Evolutionary conservation across 2,113 vertebrate genomes (phyloP), one percentile per base, ranked within the genome.

Genomic region (Xenopus laevis): DNA sequence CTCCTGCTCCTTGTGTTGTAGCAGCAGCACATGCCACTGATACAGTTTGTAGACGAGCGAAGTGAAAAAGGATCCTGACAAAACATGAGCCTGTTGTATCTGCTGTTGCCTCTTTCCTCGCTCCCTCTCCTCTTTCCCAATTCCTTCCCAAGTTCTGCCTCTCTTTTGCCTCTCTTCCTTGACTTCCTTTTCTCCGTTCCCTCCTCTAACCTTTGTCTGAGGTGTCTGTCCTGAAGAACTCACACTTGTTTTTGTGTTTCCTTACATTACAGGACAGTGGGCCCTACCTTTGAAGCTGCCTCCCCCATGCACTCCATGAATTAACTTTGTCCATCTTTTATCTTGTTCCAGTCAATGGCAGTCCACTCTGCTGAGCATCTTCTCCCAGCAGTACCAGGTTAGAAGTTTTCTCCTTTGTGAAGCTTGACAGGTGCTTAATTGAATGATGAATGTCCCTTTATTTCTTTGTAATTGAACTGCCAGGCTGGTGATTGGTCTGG

Each of bases 391-490:
- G 97, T 98, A 98, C 94, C 97, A 99, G 97, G 97, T 99, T 97
- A 96, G 97, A 99, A 98, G 94, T 98, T 99, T 99, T 96, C 95
- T 96, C 92, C 93, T 98, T 75, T 99, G 97, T 99, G 96, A 94
- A 94, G 94, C 92, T 91, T 98, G 97, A 99, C 97, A 99, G 97
- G 95, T 98, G 97, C 96, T 96, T 99, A 99, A 99, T 99, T 98
- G 97, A 98, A 99, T 99, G 97, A 99, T 98, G 97, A 99, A 99
- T 99, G 97, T 98, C 95, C 96, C 95, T 98, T 99, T 98, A 99
- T 99, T 98, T 97, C 96, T 97, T 96, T 98, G 97, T 98, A 98
- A 99, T 99, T 99, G 97, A 99, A 98, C 96, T 98, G 96, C 96
- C 97, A 98, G 95, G 93, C 94, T 93, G 94, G 94, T 96, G 96